Percentiles rank a stretch among this genome's conserved stretches.
These are phyloP conservation scores for Saguinus imperator DNA, from an alignment of 2,113 vertebrate genomes.

Conservation along the genomic window DNA sequence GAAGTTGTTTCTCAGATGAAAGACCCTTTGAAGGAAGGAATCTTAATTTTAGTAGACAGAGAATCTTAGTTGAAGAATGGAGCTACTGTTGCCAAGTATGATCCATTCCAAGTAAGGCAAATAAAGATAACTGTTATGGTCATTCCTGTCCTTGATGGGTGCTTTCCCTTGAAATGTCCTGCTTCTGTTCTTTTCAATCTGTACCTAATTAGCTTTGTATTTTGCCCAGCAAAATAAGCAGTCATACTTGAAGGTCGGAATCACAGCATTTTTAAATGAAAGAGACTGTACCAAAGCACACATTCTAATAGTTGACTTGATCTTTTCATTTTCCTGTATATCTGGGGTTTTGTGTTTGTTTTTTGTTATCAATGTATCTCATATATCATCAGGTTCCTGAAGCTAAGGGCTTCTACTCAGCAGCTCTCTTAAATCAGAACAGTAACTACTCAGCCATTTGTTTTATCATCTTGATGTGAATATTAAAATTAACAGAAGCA, in stretches of 20 bases:
- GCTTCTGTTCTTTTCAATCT: not conserved
- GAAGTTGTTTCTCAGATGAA: not conserved
- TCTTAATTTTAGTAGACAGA: not conserved
- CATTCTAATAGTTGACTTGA: not conserved
- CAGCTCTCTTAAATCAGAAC: not conserved
- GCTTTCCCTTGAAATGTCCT: not conserved
- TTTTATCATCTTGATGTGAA: not conserved
- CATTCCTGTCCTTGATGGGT: not conserved
- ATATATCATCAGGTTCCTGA: not conserved
- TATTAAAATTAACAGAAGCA: not conserved
- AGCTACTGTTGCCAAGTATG: not conserved
- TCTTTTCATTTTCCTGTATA: not conserved
- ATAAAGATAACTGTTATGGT: not conserved
- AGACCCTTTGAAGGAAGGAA: not conserved
- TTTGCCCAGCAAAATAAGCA: not conserved
- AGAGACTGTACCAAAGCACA: not conserved
- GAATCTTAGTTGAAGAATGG: not conserved
- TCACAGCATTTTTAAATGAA: not conserved
- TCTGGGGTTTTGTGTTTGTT: not conserved
- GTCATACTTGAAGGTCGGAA: not conserved
- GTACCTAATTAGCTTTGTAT: not conserved
- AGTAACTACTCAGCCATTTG: not conserved
- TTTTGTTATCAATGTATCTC: not conserved
- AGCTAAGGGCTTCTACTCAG: not conserved
- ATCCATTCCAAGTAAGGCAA: not conserved